A percentile compares a stretch with the other conserved stretches of the same genome.
Evolutionary conservation across 92 coral and sea anemone species (phyloP).

Genomic region (Paramuricea clavata): DNA sequence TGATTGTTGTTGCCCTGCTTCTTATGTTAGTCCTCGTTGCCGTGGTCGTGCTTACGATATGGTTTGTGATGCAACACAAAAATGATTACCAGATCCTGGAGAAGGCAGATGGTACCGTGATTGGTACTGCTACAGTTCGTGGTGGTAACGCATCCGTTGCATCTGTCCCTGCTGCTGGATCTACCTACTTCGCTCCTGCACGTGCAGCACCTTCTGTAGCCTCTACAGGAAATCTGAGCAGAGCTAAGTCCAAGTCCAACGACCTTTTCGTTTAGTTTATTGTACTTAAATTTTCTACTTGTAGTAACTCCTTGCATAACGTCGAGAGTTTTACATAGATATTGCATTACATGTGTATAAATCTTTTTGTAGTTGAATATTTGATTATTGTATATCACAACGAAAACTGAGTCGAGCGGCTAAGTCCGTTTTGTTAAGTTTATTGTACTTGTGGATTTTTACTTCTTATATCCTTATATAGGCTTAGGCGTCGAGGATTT

Average conservation of each 20-base stretch:
- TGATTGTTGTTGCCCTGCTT: conserved; percentile 46
- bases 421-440: too few relatives aligned
- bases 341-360: too few relatives aligned
- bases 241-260: conserved; percentile 47
- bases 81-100: conserved; percentile 46
- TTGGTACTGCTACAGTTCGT: conserved; percentile 46
- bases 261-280: conserved; percentile 38
- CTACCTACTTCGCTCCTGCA: neutral
- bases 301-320: neutral
- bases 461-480: too few relatives aligned
- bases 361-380: too few relatives aligned
- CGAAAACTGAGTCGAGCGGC: too few relatives aligned
- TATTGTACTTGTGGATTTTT: neutral
- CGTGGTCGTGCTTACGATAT: conserved; percentile 42
- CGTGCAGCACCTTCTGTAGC: conserved; percentile 38
- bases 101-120: conserved; percentile 48
- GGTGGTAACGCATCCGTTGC: conserved; percentile 27
- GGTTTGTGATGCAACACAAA: conserved; percentile 51
- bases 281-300: neutral
- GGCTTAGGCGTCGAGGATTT: too few relatives aligned
- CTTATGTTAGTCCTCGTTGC: conserved; percentile 41
- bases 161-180: conserved; percentile 34
- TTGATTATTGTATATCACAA: too few relatives aligned
- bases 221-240: conserved; percentile 29
- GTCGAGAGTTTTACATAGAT: too few relatives aligned